These are phyloP conservation scores for Microcebus jonahi DNA, from an alignment of 2,113 vertebrate species.

Conservation along the genomic window DNA sequence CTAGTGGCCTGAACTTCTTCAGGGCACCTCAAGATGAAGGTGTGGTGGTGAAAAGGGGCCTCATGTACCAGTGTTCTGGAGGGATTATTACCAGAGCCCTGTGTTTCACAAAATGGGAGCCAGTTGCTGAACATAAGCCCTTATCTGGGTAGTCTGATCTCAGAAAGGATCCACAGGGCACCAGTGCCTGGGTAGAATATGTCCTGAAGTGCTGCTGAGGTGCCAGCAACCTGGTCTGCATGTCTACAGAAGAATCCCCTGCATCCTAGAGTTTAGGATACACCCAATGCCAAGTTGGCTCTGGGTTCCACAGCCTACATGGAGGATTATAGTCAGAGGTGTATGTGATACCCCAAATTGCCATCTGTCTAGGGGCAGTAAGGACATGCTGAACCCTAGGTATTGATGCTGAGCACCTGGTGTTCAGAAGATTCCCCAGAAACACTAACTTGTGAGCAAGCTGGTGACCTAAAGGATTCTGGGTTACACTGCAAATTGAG, in stretches of 20 bases:
- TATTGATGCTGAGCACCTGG: neutral
- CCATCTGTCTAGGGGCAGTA: neutral
- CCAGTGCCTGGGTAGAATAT: neutral
- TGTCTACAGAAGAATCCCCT: neutral
- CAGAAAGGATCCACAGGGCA: neutral
- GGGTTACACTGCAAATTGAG: neutral
- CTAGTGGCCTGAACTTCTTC: neutral
- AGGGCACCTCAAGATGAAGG: neutral
- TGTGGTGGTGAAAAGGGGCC: neutral
- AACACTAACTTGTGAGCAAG: neutral
- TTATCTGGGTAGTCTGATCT: neutral
- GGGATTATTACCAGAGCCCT: neutral
- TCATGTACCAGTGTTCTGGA: neutral
- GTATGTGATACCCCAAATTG: neutral
- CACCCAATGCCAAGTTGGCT: neutral
- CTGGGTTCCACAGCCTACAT: neutral
- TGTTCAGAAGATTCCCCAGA: neutral
- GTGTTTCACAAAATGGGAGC: neutral
- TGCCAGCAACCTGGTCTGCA: neutral
- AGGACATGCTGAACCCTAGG: neutral
- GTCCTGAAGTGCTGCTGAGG: rapidly evolving
- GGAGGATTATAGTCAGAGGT: neutral
- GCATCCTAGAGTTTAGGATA: neutral
- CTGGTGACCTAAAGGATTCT: neutral
- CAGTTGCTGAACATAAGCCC: neutral